Base-by-base conservation (phyloP, 2,888 invertebrate species). In the Lamellibrachia columna region DNA sequence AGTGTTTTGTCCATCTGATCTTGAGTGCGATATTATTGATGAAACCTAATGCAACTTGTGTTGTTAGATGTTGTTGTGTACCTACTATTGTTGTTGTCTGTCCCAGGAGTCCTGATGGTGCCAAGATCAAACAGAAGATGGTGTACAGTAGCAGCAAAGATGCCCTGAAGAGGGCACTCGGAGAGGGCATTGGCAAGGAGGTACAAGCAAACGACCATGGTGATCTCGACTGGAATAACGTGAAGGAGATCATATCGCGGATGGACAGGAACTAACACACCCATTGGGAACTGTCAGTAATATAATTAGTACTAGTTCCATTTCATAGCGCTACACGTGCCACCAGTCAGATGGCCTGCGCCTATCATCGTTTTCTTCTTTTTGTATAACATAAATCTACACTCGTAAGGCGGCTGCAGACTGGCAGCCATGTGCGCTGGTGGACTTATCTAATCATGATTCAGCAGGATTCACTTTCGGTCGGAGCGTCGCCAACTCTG, bases 161-260 rank as follows among this genome's bases (percentile, higher is more conserved):
- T 97, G 99, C 99, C 96, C 97, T 99, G 97, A 99, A 99, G 97
- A 98, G 99, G 97, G 98, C 99, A 94, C 97, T 99, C 97, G 90
- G 60, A 11, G 98, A 98, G 94, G 99, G 99, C 96, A 98, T 99
- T 95, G 98, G 98, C 97, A 99, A 99, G 97, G 99, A 98, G 97
- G 98, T 99, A 97, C 99, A 97, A 96, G 99, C 99, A 96, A 99
- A 98, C 96, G 99, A 99, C 97, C 97, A 98, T 96, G 98, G 98
- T 95, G 99, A 99, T 97, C 94, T 96, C 9, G 94, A 94, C 7
- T 94, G 95, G 93, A 94, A 94, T 53, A 94, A 94, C 93, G 92
- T 96, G 7, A 93, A 95, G 9, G 95, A 96, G 55, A 92, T 93
- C 90, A 92, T 93, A 90, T 92, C 90, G 60, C 58, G 93, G 75